These are phyloP conservation scores for Anhinga anhinga DNA, from an alignment of 2,113 vertebrate genomes.

Conservation along the genomic window DNA sequence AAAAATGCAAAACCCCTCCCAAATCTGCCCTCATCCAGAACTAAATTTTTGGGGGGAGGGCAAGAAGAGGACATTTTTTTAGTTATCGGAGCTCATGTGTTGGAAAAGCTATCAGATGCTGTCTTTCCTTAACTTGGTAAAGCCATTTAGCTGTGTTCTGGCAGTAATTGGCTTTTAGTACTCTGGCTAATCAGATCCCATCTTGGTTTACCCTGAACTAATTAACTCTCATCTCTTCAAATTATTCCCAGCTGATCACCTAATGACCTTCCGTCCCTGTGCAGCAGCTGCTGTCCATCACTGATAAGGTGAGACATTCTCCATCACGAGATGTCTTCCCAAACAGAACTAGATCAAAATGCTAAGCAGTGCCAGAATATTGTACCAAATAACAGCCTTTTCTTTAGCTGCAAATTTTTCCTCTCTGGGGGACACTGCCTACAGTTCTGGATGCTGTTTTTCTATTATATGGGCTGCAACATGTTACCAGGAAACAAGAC, in stretches of 20 bases:
- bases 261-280: neutral
- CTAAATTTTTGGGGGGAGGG: neutral
- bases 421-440: neutral
- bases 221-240: constrained; percentile 60
- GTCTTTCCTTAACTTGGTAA: neutral
- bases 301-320: neutral
- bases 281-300: neutral
- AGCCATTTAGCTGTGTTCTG: neutral
- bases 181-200: constrained; percentile 28
- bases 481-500: neutral
- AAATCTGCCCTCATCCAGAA: neutral
- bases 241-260: constrained; percentile 53
- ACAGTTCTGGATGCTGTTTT: neutral
- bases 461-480: neutral
- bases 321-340: neutral
- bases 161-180: constrained; percentile 45
- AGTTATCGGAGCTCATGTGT: neutral
- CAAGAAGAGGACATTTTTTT: neutral
- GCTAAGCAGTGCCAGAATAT: neutral
- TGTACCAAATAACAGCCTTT: neutral
- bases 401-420: neutral
- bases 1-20: neutral
- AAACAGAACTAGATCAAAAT: neutral
- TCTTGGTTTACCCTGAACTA: constrained; percentile 45
- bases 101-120: neutral